Conservation (phyloP, 2,113 vertebrate genomes). For the Heptranchias perlo region DNA sequence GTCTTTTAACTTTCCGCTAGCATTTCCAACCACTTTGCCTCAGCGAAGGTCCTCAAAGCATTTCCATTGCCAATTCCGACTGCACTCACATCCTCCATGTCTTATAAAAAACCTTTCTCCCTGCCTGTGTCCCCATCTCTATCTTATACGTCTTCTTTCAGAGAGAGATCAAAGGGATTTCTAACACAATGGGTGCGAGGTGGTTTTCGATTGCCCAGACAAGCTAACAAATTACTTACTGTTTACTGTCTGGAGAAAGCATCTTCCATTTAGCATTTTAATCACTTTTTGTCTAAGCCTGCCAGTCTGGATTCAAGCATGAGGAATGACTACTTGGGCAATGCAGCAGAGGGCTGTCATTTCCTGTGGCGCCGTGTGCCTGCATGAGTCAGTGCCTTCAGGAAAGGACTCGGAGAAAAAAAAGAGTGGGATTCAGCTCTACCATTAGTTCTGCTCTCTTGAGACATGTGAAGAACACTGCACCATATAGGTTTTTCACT, state of each 20-base stretch:
- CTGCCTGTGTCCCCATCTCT: not conserved
- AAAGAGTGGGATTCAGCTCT: not conserved
- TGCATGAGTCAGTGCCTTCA: not conserved
- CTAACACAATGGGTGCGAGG: not conserved
- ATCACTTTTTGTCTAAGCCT: not conserved
- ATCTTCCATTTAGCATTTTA: not conserved
- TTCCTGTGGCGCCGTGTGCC: not conserved
- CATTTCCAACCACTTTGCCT: too few species aligned
- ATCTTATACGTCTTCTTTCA: too few species aligned
- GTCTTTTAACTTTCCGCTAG: not conserved
- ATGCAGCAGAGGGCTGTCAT: not conserved
- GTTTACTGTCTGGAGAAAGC: not conserved
- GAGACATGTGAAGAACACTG: not conserved
- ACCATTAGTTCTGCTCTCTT: not conserved
- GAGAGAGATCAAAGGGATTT: not conserved
- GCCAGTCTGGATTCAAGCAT: not conserved
- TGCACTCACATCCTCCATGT: not conserved
- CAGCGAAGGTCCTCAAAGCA: not conserved
- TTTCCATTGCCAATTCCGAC: not conserved
- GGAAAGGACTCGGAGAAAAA: not conserved
- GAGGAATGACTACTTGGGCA: not conserved
- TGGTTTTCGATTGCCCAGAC: not conserved
- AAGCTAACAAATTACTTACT: not conserved
- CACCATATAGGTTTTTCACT: not conserved
- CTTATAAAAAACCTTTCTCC: not conserved